Evolutionary conservation across 2,888 invertebrate genomes (phyloP), one percentile per base, ranked within the genome.

Genomic region (Apamea crenata): DNA sequence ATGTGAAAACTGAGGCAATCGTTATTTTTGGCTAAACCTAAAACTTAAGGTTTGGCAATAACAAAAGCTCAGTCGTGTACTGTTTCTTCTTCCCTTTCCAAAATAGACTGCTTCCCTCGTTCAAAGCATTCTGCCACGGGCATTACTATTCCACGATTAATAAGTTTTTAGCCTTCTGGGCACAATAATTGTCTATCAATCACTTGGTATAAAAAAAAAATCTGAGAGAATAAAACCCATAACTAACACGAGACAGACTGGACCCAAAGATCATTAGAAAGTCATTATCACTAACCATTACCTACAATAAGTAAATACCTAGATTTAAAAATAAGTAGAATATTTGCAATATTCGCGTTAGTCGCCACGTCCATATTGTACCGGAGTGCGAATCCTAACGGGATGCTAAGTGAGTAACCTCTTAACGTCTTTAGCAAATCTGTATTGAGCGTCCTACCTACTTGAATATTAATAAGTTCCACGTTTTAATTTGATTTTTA

Each of bases 381-480:
- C 83, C 47, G 68, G 70, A 77, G 66, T 69, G 81, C 66, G 16
- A 76, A 73, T 61, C 32, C 44, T 88, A 88, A 88, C 89, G 87
- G 88, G 25, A 79, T 12, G 3, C 10, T 25, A 69, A 78, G 89
- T 88, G 80, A 88, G 71, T 88, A 82, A 88, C 88, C 88, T 84
- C 77, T 75, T 70, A 69, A 77, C 73, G 78, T 73, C 79, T 83
- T 75, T 44, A 61, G 76, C 74, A 79, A 82, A 85, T 82, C 76
- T 77, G 59, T 79, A 82, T 75, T 53, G 71, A 80, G 75, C 74
- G 72, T 66, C 72, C 40, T 66, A 77, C 65, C 65, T 75, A 66
- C 78, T 82, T 79, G 78, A 84, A 86, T 88, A 84, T 84, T 80
- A 84, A 86, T 84, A 59, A 56, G 32, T 56, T 53, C 25, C 21